Evolutionary conservation across 2,113 vertebrate species (phyloP).

Genomic region (Maccullochella peelii): DNA sequence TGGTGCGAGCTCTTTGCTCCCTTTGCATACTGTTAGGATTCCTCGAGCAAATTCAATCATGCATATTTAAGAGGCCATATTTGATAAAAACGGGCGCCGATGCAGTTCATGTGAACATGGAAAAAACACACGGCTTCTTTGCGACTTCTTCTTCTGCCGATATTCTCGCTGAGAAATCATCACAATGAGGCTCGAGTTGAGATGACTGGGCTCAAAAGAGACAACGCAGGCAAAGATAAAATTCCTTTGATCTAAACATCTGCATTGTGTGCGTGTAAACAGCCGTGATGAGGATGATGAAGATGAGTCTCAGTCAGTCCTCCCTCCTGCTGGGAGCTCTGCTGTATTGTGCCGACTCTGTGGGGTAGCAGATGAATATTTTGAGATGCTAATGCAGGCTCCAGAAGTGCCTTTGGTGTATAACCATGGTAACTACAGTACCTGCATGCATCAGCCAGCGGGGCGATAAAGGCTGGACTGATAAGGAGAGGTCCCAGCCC

Average conservation of each 20-base stretch:
- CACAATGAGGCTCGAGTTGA: not conserved
- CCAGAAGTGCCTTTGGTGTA: slow-evolving; percentile 59
- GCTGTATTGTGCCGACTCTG: slow-evolving; percentile 44
- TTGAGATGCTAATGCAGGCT: slow-evolving; percentile 68
- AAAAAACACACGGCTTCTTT: not conserved
- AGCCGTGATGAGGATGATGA: slow-evolving; percentile 23
- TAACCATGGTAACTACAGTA: slow-evolving; percentile 71
- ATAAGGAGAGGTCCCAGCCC: slow-evolving; percentile 51
- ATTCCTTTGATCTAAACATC: slow-evolving; percentile 65
- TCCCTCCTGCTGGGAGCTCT: slow-evolving; percentile 69
- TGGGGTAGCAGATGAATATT: slow-evolving; percentile 76
- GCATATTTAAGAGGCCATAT: slow-evolving; percentile 35
- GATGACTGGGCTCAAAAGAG: not conserved
- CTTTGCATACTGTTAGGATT: slow-evolving; percentile 20
- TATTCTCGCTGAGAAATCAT: slow-evolving; percentile 8
- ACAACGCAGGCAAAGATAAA: slow-evolving; percentile 24
- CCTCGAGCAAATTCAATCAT: slow-evolving; percentile 25
- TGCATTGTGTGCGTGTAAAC: slow-evolving; percentile 64
- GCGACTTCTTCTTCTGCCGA: not conserved
- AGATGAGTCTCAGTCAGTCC: not conserved
- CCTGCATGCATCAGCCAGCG: slow-evolving; percentile 58
- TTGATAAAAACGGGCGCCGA: slow-evolving; percentile 2
- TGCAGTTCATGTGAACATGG: not conserved
- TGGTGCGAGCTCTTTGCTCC: slow-evolving; percentile 5
- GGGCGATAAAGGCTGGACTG: slow-evolving; percentile 53